Base-by-base conservation (phyloP, 2,113 vertebrate genomes). In the Pardalotus punctatus region DNA sequence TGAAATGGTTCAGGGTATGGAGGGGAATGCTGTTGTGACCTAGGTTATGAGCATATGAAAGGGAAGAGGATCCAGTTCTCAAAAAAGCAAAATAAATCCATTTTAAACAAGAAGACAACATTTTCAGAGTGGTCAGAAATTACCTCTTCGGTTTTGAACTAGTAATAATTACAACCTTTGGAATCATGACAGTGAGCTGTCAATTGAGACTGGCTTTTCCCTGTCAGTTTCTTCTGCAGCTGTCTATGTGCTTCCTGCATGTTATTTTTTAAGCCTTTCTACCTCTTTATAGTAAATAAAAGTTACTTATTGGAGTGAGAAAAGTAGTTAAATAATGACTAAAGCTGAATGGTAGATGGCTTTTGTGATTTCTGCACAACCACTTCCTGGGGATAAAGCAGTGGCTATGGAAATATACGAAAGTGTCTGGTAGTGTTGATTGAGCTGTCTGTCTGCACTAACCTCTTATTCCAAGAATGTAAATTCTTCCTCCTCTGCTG, bases 181-280 rank as follows among this genome's bases (percentile, higher is more conserved):
- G 83, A 57, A 43, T 58, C 10, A 1, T 35, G 53, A 58, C 10
- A 35, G 29, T 11, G 13, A 42, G 29, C 65, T 74, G 48, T 82
- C 43, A 54, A 0, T 3, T 80, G 58, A 53, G n/a, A 65, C 13
- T 58, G 78, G 5, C 29, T 35, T 94, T 84, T 27, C 18, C 27
- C 35, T 43, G 31, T 7, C 16, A 36, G 9, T 66, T 66, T 62
- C 22, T 90, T 90, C 38, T 62, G 33, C 54, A 90, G 45, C 13
- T 2, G 0, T 31, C 35, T 24, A 0, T 58, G 15, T 35, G 21
- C 53, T 80, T 72, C 43, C 18, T 80, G 29, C 12, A 4, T 33
- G 5, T 12, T 70, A 38, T 12, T 66, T 88, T 82, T 40, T 27
- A 58, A 53, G 57, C 71, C 27, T 67, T 88, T 47, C 33, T 15